phyloP scores from a whole-genome alignment of 2,888 invertebrate species.

The Pelosia muscerda region DNA sequence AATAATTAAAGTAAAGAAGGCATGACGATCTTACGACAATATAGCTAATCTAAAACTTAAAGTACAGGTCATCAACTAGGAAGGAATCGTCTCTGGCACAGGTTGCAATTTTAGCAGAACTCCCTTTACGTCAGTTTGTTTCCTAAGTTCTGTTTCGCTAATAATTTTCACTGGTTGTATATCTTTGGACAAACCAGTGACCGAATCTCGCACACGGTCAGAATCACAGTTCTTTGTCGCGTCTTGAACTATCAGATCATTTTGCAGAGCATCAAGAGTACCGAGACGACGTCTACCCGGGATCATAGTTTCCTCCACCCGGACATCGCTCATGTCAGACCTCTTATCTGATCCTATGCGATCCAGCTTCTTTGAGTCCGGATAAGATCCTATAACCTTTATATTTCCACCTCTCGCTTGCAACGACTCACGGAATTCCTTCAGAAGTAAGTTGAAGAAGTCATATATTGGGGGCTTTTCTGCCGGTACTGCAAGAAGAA shows the following conservation, averaged over 20 bases:
- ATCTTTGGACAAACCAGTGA: slow-evolving; percentile 87
- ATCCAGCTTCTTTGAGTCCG: slow-evolving; percentile 90
- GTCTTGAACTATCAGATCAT: slow-evolving; percentile 87
- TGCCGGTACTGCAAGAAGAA: slow-evolving; percentile 88
- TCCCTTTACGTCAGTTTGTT: slow-evolving; percentile 23
- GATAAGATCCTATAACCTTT: slow-evolving; percentile 83
- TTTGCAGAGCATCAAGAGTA: slow-evolving; percentile 59
- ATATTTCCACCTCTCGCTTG: slow-evolving; percentile 79
- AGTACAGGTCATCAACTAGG: slow-evolving; percentile 65
- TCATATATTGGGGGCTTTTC: slow-evolving; percentile 58
- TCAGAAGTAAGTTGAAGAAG: slow-evolving; percentile 57
- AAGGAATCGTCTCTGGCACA: slow-evolving; percentile 66
- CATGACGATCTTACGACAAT: slow-evolving; percentile 41
- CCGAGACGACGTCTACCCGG: slow-evolving; percentile 68
- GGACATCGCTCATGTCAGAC: slow-evolving; percentile 59
- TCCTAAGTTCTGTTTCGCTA: slow-evolving; percentile 19
- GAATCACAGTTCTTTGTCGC: slow-evolving; percentile 92
- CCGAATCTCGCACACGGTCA: slow-evolving; percentile 89
- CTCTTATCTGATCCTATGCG: slow-evolving; percentile 83
- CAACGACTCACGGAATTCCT: slow-evolving; percentile 47
- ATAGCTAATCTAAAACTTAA: slow-evolving; percentile 61
- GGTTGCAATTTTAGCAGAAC: slow-evolving; percentile 30
- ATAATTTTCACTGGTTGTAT: slow-evolving; percentile 24
- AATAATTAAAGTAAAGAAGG: slow-evolving; percentile 54
- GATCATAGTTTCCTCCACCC: slow-evolving; percentile 76